These are phyloP conservation scores for Rhynchopsitta pachyrhyncha DNA, from an alignment of 2,113 vertebrate species.

Conservation along the genomic window DNA sequence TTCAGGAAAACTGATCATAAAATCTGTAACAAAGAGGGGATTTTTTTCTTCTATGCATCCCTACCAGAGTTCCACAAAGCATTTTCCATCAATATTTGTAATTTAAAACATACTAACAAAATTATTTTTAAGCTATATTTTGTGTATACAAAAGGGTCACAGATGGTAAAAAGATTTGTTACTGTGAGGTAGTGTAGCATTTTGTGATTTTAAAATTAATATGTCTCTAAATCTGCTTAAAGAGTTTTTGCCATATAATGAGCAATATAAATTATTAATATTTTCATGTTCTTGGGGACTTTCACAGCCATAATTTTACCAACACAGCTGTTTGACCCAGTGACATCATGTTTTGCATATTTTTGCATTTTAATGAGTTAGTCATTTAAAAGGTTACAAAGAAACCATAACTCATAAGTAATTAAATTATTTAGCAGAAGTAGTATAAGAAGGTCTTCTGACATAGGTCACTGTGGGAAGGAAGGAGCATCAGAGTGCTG, in stretches of 20 bases:
- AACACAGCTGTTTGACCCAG: constrained; percentile 79
- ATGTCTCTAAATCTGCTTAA: constrained; percentile 77
- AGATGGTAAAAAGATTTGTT: constrained; percentile 73
- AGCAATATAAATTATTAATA: constrained; percentile 79
- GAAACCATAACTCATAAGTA: constrained; percentile 81
- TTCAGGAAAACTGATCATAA: constrained; percentile 7
- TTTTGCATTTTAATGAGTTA: constrained; percentile 79
- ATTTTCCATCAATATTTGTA: background rate
- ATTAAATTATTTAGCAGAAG: constrained; percentile 79
- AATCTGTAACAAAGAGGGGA: background rate
- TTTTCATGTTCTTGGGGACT: constrained; percentile 76
- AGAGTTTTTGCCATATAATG: constrained; percentile 76
- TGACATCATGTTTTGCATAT: constrained; percentile 80
- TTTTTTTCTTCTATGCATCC: background rate
- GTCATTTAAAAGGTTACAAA: constrained; percentile 80
- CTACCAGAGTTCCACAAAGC: background rate
- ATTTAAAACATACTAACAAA: constrained; percentile 19
- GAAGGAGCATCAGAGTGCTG: constrained; percentile 26
- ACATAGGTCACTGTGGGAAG: constrained; percentile 71
- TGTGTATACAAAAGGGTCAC: constrained; percentile 67
- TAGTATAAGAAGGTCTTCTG: constrained; percentile 69
- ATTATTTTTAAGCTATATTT: constrained; percentile 58
- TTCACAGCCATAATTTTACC: constrained; percentile 75
- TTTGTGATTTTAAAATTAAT: constrained; percentile 78
- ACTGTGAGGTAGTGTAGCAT: constrained; percentile 62